These are phyloP conservation scores for Smutsia gigantea DNA, from an alignment of 2,797 vertebrate species.

Conservation along the genomic window DNA sequence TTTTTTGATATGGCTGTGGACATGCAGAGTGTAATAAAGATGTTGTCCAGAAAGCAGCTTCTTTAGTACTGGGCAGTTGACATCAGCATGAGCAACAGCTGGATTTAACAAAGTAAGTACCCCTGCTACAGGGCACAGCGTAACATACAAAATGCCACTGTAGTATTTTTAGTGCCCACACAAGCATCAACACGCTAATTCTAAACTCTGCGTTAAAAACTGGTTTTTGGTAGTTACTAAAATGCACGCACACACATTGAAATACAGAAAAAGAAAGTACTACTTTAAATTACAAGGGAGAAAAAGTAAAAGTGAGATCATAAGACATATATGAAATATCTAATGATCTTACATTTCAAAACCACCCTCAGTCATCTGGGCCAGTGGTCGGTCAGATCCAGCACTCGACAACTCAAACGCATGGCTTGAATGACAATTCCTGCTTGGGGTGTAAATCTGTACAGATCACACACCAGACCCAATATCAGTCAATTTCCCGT, in stretches of 20 bases:
- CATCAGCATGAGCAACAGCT: neutral
- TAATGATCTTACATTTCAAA: conserved; percentile 62
- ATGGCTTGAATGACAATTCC: conserved; percentile 56
- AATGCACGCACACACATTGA: neutral
- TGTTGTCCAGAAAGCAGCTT: neutral
- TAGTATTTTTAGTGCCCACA: neutral
- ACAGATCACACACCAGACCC: neutral
- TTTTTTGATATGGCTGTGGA: neutral
- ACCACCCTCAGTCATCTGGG: conserved; percentile 42
- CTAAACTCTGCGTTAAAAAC: neutral
- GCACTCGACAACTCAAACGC: conserved; percentile 38
- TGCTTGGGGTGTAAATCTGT: neutral
- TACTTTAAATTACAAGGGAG: neutral
- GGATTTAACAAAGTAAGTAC: neutral
- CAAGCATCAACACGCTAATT: neutral
- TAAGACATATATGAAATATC: neutral
- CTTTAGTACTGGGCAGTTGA: neutral
- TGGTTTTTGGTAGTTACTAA: neutral
- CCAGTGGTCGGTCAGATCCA: conserved; percentile 19
- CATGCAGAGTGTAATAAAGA: neutral
- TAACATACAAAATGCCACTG: neutral
- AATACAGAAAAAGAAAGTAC: neutral
- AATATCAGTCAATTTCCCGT: conserved; percentile 35
- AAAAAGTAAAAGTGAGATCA: conserved; percentile 1
- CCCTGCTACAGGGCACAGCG: neutral